Evolutionary conservation across 2,888 invertebrate genomes (phyloP).

Genomic region (Dasysyrphus tricinctus): DNA sequence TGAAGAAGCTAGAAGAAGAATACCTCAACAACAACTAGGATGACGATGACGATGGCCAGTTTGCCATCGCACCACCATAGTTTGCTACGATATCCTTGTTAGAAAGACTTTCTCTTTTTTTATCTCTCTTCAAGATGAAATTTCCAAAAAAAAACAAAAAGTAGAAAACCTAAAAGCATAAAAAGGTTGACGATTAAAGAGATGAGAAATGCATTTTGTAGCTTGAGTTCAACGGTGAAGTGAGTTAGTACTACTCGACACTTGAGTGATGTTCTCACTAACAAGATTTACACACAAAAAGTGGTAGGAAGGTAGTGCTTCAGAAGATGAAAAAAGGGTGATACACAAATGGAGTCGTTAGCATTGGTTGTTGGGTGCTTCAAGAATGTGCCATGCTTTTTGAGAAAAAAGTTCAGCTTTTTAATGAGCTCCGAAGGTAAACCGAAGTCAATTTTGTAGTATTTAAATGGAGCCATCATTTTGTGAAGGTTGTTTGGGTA

Average conservation of each 20-base stretch:
- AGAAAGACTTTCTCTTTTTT: slow-evolving; percentile 3
- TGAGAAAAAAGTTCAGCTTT: not conserved
- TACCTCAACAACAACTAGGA: slow-evolving; percentile 33
- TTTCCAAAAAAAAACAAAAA: slow-evolving; percentile 6
- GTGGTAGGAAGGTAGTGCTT: slow-evolving; percentile 12
- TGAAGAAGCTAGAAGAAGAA: slow-evolving; percentile 14
- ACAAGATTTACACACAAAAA: slow-evolving; percentile 66
- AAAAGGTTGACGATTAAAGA: slow-evolving; percentile 73
- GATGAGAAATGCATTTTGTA: slow-evolving; percentile 73
- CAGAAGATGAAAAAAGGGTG: not conserved
- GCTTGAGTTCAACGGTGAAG: slow-evolving; percentile 68
- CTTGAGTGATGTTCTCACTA: slow-evolving; percentile 73
- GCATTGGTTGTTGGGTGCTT: slow-evolving; percentile 19
- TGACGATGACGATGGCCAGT: slow-evolving; percentile 59
- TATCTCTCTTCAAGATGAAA: slow-evolving; percentile 60
- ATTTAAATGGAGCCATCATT: not conserved
- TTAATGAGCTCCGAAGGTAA: slow-evolving; percentile 39
- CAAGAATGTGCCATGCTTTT: not conserved
- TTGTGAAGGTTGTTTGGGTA: not conserved
- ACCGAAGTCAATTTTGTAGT: not conserved
- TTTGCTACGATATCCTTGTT: slow-evolving; percentile 57
- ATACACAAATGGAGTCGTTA: slow-evolving; percentile 55
- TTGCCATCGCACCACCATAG: slow-evolving; percentile 27
- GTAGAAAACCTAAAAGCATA: slow-evolving; percentile 29
- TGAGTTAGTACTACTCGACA: slow-evolving; percentile 61